A percentile compares a stretch with the other conserved stretches of the same genome.
Evolutionary conservation across 2,113 vertebrate species (phyloP).

Genomic region (Pteropus alecto): DNA sequence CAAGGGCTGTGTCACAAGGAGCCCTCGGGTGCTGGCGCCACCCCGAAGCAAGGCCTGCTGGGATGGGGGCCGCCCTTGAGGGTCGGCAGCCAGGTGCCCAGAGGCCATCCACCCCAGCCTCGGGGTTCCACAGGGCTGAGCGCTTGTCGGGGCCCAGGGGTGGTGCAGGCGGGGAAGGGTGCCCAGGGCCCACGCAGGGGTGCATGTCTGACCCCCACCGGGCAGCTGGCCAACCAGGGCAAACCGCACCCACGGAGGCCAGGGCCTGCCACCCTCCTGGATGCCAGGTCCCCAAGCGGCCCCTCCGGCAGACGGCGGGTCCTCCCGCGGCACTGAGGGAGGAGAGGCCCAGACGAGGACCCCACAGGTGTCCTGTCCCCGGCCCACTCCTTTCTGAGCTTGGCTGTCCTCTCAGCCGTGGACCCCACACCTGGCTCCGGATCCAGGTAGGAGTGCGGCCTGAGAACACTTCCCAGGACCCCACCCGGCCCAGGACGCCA

Average conservation of each 20-base stretch:
- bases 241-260: not conserved
- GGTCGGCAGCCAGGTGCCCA: not conserved
- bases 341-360: not conserved
- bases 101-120: not conserved
- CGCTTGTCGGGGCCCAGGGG: not conserved
- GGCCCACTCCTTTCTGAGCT: not conserved
- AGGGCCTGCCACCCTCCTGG: not conserved
- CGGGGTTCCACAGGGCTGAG: fast-evolving
- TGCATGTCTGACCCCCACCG: not conserved
- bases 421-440: fast-evolving
- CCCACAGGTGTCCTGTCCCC: fast-evolving
- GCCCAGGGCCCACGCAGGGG: fast-evolving
- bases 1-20: not conserved
- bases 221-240: fast-evolving
- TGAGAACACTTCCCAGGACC: not conserved
- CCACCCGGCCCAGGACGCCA: fast-evolving
- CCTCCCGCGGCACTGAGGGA: not conserved
- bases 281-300: fast-evolving
- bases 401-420: fast-evolving
- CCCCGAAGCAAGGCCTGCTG: not conserved
- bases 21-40: not conserved
- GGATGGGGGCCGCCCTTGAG: not conserved
- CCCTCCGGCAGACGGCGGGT: not conserved
- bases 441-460: not conserved
- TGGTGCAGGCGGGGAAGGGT: fast-evolving